Evolutionary conservation across 2,797 vertebrate species (phyloP).

Genomic region (Netta rufina): DNA sequence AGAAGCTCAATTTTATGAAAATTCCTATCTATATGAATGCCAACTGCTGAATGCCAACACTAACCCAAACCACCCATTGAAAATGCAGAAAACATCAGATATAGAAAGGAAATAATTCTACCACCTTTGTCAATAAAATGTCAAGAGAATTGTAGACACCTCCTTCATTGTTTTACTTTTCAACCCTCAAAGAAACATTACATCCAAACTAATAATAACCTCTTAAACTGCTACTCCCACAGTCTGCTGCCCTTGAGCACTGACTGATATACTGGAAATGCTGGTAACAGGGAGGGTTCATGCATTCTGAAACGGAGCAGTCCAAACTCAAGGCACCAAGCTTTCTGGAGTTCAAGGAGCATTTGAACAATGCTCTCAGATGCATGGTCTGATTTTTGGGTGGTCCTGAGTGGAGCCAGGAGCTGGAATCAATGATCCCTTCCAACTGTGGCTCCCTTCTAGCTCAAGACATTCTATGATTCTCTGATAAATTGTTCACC

Average conservation of each 20-base stretch:
- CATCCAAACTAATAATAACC: background rate
- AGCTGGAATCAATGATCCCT: too few relatives aligned
- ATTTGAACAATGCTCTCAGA: background rate
- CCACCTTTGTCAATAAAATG: background rate
- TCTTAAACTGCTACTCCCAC: background rate
- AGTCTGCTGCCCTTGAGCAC: accelerated
- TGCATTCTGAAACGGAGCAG: background rate
- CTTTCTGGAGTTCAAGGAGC: background rate
- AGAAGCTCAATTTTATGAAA: background rate
- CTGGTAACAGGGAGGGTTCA: background rate
- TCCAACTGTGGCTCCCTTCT: too few relatives aligned
- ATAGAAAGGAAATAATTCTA: background rate
- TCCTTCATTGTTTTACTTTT: background rate
- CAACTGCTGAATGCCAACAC: background rate
- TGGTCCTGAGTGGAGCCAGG: too few relatives aligned
- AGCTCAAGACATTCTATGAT: background rate
- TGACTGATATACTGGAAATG: background rate
- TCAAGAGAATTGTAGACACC: background rate
- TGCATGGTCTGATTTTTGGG: too few relatives aligned
- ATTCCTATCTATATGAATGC: accelerated
- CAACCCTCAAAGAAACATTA: background rate
- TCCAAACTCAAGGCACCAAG: background rate
- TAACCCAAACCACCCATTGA: background rate
- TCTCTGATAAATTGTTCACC: background rate
- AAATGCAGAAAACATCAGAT: background rate